phyloP scores from a whole-genome alignment of 1,140 invertebrate genomes.

The Drosophila subobscura region DNA sequence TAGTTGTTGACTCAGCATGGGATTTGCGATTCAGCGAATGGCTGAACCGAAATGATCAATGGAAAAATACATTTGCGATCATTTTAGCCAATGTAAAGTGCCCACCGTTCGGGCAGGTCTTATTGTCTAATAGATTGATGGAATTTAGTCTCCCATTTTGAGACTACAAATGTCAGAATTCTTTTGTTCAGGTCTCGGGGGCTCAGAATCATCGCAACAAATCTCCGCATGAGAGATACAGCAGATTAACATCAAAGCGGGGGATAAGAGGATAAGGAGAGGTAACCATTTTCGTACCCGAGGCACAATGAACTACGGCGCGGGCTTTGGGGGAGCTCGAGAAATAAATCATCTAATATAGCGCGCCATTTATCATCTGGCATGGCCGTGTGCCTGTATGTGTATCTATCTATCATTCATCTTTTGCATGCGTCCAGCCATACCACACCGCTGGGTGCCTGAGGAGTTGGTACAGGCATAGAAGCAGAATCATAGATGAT shows the following conservation, averaged over 20 bases:
- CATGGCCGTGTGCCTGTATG: conserved; percentile 59
- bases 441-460: conserved; percentile 63
- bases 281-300: conserved; percentile 10
- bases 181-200: conserved; percentile 16
- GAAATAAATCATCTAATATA: conserved; percentile 80
- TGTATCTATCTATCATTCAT: conserved; percentile 65
- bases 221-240: conserved; percentile 34
- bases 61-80: neutral
- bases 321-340: conserved; percentile 27
- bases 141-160: conserved; percentile 17
- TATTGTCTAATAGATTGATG: conserved; percentile 43
- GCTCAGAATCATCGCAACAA: conserved; percentile 25
- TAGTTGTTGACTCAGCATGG: conserved; percentile 34
- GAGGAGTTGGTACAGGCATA: conserved; percentile 33
- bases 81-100: neutral
- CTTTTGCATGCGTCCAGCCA: conserved; percentile 45
- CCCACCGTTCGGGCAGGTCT: neutral
- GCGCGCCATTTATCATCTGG: conserved; percentile 78
- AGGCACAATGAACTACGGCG: conserved; percentile 65
- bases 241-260: conserved; percentile 57
- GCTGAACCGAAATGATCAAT: neutral
- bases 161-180: conserved; percentile 20
- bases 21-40: conserved; percentile 10
- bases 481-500: conserved; percentile 23
- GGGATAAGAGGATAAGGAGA: conserved; percentile 9